Conservation (phyloP, 64 coral and sea anemone species). For the Astreopora myriophthalma region DNA sequence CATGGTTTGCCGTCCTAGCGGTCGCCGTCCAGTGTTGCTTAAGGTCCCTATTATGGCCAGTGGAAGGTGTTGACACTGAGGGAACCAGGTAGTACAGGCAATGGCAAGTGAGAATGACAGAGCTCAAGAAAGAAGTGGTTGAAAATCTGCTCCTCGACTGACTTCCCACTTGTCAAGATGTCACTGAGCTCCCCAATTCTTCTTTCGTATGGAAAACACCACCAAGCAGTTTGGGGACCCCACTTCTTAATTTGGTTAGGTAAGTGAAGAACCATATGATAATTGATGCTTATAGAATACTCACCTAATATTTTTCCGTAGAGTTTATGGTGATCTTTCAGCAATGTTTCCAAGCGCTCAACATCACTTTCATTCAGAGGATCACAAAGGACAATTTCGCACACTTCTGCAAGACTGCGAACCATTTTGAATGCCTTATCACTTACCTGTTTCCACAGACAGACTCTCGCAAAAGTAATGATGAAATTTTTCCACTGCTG, state of each 20-base stretch:
- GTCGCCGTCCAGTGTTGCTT: no score
- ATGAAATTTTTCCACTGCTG: constrained; percentile 23
- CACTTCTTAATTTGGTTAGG: constrained; percentile 31
- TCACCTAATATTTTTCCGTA: not conserved
- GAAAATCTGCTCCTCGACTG: constrained; percentile 25
- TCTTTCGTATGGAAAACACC: constrained; percentile 33
- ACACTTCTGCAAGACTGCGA: not conserved
- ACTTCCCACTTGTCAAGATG: constrained; percentile 7
- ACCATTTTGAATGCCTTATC: constrained; percentile 1
- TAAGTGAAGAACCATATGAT: constrained; percentile 32
- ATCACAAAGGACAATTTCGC: not conserved
- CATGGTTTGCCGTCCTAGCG: no score
- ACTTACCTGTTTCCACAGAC: not conserved
- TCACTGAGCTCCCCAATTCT: constrained; percentile 13
- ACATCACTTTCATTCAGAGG: not conserved
- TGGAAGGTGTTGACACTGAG: not conserved
- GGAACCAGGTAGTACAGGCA: not conserved
- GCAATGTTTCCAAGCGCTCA: not conserved
- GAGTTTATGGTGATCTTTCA: not conserved
- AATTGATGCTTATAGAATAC: constrained; percentile 17
- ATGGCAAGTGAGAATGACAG: not conserved
- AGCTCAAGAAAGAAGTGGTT: constrained; percentile 7
- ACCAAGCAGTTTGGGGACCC: constrained; percentile 21
- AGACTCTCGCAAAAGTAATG: constrained; percentile 12
- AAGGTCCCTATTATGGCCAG: no score